These are phyloP conservation scores for Actinemys pallida DNA, from an alignment of 2,113 vertebrate genomes.

Conservation along the genomic window DNA sequence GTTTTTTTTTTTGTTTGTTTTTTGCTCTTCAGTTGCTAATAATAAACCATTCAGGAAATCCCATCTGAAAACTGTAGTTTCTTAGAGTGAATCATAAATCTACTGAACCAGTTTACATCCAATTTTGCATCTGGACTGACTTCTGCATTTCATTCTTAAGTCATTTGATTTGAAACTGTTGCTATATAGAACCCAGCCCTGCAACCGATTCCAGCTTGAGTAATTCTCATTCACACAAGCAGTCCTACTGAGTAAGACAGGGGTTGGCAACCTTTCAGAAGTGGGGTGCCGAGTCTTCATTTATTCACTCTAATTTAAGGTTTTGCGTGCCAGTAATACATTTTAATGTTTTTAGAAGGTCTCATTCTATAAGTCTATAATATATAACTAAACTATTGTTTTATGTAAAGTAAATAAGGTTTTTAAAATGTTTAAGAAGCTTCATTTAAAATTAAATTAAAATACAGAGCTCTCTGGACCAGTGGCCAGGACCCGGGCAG, in stretches of 20 bases:
- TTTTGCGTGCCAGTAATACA: no score
- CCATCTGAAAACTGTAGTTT: background rate
- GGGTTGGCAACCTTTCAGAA: no score
- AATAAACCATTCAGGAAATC: conserved; percentile 5
- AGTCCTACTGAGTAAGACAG: background rate
- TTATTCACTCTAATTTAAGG: no score
- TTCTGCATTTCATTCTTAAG: background rate
- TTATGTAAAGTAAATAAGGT: no score
- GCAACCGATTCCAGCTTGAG: background rate
- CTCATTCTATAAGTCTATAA: no score
- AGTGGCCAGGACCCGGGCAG: no score
- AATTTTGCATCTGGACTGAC: background rate
- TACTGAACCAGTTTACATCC: background rate
- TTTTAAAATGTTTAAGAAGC: no score
- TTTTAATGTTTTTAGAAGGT: no score
- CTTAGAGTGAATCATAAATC: background rate
- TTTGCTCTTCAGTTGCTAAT: background rate
- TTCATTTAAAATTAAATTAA: no score
- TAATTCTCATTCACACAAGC: background rate
- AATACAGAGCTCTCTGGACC: no score
- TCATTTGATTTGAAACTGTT: background rate
- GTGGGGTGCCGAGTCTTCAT: no score
- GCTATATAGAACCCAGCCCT: background rate
- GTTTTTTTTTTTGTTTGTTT: background rate
- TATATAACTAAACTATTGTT: no score